These are phyloP conservation scores for Etia nguti DNA, from an alignment of 2,113 vertebrate genomes.

Conservation along the genomic window DNA sequence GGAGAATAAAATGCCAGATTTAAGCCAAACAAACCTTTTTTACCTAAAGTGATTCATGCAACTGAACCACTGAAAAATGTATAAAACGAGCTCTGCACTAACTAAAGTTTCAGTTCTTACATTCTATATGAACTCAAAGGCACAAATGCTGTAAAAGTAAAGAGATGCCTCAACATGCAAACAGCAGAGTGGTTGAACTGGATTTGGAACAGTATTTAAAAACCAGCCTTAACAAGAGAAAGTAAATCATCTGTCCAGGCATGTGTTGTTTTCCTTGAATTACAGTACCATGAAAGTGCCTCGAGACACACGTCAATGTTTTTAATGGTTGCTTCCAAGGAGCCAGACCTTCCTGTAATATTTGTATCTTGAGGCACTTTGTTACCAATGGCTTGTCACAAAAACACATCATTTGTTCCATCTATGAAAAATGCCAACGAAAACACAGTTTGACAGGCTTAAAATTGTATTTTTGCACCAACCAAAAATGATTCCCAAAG, in stretches of 20 bases:
- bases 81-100: neutral
- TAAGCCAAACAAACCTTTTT: neutral
- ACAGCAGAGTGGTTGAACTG: neutral
- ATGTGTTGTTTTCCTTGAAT: neutral
- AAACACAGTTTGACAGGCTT: neutral
- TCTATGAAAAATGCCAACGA: neutral
- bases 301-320: neutral
- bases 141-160: neutral
- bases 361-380: neutral
- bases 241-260: neutral
- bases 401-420: neutral
- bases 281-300: neutral
- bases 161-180: neutral
- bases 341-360: neutral
- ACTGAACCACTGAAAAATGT: neutral
- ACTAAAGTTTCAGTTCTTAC: neutral
- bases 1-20: neutral
- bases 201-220: neutral
- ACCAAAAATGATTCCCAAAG: neutral
- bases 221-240: neutral
- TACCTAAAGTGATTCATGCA: neutral
- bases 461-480: neutral
- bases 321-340: neutral
- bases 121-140: neutral
- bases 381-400: neutral